These are phyloP conservation scores for Microtus ochrogaster DNA, from an alignment of 2,113 vertebrate species.

Conservation along the genomic window DNA sequence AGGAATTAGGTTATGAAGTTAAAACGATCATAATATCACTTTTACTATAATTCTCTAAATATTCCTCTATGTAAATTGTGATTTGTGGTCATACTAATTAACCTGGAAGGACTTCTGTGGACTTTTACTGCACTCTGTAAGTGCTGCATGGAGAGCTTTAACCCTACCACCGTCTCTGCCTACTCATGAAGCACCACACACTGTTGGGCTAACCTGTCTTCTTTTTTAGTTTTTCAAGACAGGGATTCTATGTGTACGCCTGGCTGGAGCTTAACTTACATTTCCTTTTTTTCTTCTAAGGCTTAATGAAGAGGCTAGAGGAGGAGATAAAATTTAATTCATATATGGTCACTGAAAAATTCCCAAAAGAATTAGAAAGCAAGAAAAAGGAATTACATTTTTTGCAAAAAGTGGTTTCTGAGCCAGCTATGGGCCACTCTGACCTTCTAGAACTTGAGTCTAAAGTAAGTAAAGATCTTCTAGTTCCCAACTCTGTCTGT, in stretches of 20 bases:
- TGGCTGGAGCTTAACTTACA: conserved; percentile 22
- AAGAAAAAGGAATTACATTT: conserved; percentile 90
- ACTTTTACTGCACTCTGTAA: not conserved
- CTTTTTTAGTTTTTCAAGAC: not conserved
- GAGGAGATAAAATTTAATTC: conserved; percentile 97
- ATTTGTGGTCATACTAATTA: conserved; percentile 36
- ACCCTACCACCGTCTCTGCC: too few species aligned
- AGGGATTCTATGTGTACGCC: not conserved
- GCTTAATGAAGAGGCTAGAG: conserved; percentile 96
- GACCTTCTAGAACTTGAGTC: conserved; percentile 92
- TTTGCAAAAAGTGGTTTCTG: conserved; percentile 93
- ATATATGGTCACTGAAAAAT: conserved; percentile 95
- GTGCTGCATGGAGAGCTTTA: not conserved
- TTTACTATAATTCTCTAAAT: conserved; percentile 46
- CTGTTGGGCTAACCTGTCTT: conserved; percentile 31
- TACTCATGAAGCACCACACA: not conserved
- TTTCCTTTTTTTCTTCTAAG: conserved; percentile 85
- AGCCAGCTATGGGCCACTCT: conserved; percentile 94
- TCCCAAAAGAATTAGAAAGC: conserved; percentile 94
- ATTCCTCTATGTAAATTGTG: conserved; percentile 26
- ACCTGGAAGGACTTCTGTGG: not conserved
- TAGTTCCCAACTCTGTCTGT: conserved; percentile 16
- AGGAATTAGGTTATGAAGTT: conserved; percentile 57
- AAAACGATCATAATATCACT: not conserved
- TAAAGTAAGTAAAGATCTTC: conserved; percentile 87